Conservation (phyloP, 1,140 invertebrate genomes). For the Drosophila carrolli region DNA sequence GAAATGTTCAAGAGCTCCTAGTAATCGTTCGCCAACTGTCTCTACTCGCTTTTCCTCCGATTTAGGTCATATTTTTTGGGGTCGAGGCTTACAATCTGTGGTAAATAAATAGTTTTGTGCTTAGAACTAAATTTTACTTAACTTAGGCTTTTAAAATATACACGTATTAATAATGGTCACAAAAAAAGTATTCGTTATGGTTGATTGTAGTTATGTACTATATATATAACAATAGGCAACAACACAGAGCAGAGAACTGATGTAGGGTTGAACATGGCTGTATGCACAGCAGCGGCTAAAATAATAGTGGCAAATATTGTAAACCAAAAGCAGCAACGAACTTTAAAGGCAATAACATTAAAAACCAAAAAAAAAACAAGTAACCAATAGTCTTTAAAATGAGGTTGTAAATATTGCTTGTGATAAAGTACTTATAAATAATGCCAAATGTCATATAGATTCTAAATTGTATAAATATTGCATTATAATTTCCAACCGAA, state of each 20-base stretch:
- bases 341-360: background rate
- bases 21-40: background rate
- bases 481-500: background rate
- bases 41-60: background rate
- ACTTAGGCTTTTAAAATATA: constrained; percentile 43
- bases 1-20: background rate
- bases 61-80: constrained; percentile 6
- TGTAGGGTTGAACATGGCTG: constrained; percentile 33
- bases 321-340: background rate
- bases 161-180: constrained; percentile 28
- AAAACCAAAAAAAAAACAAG: background rate
- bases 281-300: constrained; percentile 44
- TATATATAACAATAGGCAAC: constrained; percentile 78
- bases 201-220: constrained; percentile 33
- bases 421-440: background rate
- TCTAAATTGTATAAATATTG: background rate
- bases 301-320: background rate
- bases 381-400: too few species aligned
- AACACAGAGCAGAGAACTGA: constrained; percentile 73
- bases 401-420: background rate
- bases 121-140: constrained; percentile 43
- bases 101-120: constrained; percentile 47
- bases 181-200: constrained; percentile 35
- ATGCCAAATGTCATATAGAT: background rate
- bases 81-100: constrained; percentile 23